Percentiles rank a stretch among this genome's conserved stretches.
Conservation (phyloP, 2,113 vertebrate species). For the Leucosticte australis region DNA sequence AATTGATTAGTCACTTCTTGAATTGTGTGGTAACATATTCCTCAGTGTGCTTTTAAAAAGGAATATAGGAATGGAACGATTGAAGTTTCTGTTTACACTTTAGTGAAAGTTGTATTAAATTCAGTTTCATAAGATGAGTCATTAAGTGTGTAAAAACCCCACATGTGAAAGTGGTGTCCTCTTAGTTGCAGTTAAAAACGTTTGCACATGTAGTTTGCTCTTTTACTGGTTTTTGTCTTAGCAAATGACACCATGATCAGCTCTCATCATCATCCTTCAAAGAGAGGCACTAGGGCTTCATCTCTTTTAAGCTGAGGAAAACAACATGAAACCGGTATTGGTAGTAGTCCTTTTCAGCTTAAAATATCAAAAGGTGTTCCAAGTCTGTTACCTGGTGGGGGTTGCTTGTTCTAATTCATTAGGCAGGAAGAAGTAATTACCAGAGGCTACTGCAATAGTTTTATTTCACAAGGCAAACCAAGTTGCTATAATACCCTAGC, state of each 20-base stretch:
- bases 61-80: neutral
- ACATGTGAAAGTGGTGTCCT: accelerated
- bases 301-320: neutral
- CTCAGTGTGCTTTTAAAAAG: accelerated
- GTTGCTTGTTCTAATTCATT: neutral
- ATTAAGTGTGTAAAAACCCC: neutral
- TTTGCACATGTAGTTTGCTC: accelerated
- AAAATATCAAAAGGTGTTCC: accelerated
- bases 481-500: accelerated
- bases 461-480: neutral
- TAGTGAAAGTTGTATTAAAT: accelerated
- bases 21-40: accelerated
- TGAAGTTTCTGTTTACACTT: accelerated
- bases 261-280: accelerated
- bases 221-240: neutral
- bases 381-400: accelerated
- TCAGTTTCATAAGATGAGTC: accelerated
- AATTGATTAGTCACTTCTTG: accelerated
- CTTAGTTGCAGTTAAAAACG: neutral
- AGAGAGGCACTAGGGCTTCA: neutral
- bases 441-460: accelerated
- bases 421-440: neutral
- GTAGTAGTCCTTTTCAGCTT: neutral
- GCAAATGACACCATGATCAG: accelerated
- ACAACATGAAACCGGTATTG: accelerated